Conservation (phyloP, 2,113 vertebrate species). For the Casuarius casuarius region DNA sequence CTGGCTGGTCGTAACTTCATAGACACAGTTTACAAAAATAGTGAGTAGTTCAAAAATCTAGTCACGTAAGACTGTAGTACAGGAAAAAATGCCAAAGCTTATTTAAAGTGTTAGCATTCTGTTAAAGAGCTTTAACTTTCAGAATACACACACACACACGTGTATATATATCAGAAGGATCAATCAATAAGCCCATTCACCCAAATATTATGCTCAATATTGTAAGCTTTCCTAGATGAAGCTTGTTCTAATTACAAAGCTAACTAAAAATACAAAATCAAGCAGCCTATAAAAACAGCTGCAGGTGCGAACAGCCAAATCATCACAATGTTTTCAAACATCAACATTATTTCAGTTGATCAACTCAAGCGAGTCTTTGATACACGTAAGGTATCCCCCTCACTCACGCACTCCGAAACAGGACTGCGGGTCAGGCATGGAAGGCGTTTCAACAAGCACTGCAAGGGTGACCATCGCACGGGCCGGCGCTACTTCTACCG, state of each 20-base stretch:
- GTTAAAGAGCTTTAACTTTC: not conserved
- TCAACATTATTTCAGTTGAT: fast-evolving
- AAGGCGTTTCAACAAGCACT: fast-evolving
- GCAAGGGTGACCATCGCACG: fast-evolving
- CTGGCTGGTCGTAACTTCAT: not conserved
- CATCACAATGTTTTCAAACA: fast-evolving
- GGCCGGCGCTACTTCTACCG: not conserved
- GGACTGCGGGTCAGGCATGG: fast-evolving
- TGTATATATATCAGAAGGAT: not conserved
- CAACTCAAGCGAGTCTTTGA: fast-evolving
- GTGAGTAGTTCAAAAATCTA: not conserved
- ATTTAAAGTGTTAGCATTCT: not conserved
- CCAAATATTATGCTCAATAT: constrained; percentile 6
- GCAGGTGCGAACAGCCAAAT: not conserved
- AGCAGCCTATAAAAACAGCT: not conserved
- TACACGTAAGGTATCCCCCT: not conserved
- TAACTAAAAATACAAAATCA: not conserved
- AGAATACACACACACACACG: not conserved
- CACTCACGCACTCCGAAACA: fast-evolving
- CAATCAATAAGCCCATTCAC: constrained; percentile 16
- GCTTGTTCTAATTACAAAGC: constrained; percentile 9
- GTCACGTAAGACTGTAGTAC: not conserved
- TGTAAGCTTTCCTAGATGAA: not conserved
- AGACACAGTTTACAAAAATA: not conserved
- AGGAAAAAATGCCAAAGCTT: not conserved